Evolutionary conservation across 1,140 invertebrate species (phyloP).

Genomic region (Akabosia matsudoensis): DNA sequence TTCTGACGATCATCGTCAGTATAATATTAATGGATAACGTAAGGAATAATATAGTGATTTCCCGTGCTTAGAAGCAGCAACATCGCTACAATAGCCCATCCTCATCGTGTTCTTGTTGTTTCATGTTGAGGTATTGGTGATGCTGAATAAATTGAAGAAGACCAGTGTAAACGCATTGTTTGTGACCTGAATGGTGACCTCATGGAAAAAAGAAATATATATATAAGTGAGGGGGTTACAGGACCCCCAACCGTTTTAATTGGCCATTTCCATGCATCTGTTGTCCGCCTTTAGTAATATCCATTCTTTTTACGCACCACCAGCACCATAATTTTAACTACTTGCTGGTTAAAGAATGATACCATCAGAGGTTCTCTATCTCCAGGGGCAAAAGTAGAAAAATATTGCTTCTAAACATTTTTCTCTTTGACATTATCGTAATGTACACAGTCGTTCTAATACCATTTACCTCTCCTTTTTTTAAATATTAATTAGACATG

Average conservation of each 20-base stretch:
- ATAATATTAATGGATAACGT: no score
- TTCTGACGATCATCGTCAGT: no score
- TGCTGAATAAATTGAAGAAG: slow-evolving; percentile 44
- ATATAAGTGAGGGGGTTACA: slow-evolving; percentile 45
- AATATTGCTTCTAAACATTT: neutral
- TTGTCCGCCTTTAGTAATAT: slow-evolving; percentile 42
- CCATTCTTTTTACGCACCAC: slow-evolving; percentile 3
- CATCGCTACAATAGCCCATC: no score
- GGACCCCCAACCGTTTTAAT: slow-evolving; percentile 45
- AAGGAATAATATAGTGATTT: no score
- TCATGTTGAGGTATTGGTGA: no score
- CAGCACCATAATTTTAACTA: neutral
- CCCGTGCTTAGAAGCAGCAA: no score
- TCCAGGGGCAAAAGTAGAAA: neutral
- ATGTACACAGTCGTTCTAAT: neutral
- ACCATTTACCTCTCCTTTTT: neutral
- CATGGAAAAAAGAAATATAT: slow-evolving; percentile 40
- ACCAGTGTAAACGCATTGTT: slow-evolving; percentile 43
- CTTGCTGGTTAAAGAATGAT: neutral
- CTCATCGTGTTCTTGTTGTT: no score
- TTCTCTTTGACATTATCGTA: neutral
- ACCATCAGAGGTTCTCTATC: neutral
- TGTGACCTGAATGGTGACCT: slow-evolving; percentile 42
- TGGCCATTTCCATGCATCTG: slow-evolving; percentile 47
- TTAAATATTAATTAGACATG: neutral